These are phyloP conservation scores for Pseudorectes ferrugineus DNA, from an alignment of 2,113 vertebrate species.

Conservation along the genomic window DNA sequence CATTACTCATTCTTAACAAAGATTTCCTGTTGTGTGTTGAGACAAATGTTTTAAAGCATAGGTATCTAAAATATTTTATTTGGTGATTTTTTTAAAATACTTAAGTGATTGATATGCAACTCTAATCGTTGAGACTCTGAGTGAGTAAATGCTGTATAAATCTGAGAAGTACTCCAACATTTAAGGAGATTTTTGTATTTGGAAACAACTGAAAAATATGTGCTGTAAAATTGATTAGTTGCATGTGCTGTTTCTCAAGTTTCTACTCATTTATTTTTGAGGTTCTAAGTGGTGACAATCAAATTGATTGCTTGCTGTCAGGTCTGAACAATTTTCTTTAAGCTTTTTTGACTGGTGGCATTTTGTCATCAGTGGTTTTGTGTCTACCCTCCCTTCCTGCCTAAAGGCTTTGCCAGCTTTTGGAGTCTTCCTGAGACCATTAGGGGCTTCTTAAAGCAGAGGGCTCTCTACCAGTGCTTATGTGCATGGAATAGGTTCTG, in stretches of 20 bases:
- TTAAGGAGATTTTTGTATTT: neutral
- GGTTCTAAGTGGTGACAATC: neutral
- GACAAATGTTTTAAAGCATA: neutral
- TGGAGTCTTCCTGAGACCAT: neutral
- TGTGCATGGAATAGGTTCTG: neutral
- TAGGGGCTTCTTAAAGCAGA: neutral
- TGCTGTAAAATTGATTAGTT: neutral
- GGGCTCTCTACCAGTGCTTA: neutral
- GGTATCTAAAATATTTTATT: neutral
- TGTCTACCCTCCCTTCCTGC: neutral
- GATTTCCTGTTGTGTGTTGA: neutral
- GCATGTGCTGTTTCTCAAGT: neutral
- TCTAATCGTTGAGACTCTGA: neutral
- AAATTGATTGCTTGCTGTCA: neutral
- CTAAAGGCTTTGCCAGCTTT: neutral
- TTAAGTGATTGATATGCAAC: neutral
- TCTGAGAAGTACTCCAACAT: neutral
- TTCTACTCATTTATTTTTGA: neutral
- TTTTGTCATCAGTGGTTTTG: neutral
- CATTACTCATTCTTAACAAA: neutral
- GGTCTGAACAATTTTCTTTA: neutral
- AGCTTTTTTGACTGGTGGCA: neutral
- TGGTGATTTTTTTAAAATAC: neutral
- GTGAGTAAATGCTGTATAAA: neutral
- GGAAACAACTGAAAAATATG: neutral